Conservation (phyloP, 2,888 invertebrate species). For the Ornithoptera priamus region DNA sequence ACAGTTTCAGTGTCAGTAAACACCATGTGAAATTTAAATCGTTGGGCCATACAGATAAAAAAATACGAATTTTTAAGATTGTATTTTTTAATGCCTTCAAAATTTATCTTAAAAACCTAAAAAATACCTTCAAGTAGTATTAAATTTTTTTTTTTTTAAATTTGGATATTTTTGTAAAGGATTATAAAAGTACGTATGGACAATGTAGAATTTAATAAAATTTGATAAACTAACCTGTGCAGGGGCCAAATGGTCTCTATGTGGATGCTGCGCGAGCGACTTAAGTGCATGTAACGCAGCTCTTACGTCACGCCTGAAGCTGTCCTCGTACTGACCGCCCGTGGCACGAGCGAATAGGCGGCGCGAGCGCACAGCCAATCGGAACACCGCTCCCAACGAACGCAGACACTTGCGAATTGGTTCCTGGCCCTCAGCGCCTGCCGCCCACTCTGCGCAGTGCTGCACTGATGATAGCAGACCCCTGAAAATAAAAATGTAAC, state of each 20-base stretch:
- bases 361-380: constrained; percentile 94
- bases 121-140: too few relatives aligned
- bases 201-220: background rate
- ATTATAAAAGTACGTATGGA: too few relatives aligned
- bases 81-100: too few relatives aligned
- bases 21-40: too few relatives aligned
- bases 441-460: constrained; percentile 93
- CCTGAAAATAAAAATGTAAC: constrained; percentile 57
- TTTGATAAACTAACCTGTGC: constrained; percentile 80
- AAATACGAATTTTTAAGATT: too few relatives aligned
- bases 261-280: constrained; percentile 83
- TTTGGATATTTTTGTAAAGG: too few relatives aligned
- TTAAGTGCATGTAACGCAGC: constrained; percentile 89
- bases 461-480: constrained; percentile 93
- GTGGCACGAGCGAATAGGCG: constrained; percentile 91
- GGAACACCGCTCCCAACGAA: constrained; percentile 94
- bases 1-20: too few relatives aligned
- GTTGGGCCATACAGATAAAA: too few relatives aligned
- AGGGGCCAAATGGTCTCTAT: constrained; percentile 86
- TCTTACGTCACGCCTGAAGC: constrained; percentile 89
- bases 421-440: constrained; percentile 92
- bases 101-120: too few relatives aligned
- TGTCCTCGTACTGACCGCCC: constrained; percentile 93
- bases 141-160: too few relatives aligned
- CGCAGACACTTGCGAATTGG: constrained; percentile 94